Evolutionary conservation across 2,113 vertebrate genomes (phyloP).

Genomic region (Halcyon senegalensis): DNA sequence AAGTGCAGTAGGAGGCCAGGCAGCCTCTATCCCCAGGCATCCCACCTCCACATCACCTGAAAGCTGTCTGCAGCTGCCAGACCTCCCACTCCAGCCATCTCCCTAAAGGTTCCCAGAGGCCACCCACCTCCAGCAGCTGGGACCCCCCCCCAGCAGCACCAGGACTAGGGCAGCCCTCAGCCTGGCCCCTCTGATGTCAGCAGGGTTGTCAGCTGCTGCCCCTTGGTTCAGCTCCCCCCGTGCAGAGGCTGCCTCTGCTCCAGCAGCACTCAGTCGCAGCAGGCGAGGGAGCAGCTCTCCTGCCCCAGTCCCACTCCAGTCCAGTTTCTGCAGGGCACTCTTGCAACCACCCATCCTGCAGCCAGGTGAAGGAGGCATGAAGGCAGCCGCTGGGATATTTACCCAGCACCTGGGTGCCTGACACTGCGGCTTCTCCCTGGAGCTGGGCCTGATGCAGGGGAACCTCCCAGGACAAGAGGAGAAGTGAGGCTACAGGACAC

Average conservation of each 20-base stretch:
- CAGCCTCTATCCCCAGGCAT: too few species aligned
- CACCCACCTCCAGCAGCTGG: background rate
- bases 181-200: background rate
- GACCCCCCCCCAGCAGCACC: background rate
- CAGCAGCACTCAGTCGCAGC: background rate
- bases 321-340: background rate
- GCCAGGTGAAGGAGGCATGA: background rate
- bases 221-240: rapidly evolving
- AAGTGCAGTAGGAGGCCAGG: background rate
- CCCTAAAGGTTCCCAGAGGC: background rate
- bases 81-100: background rate
- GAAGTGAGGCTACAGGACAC: background rate
- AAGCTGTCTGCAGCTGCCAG: background rate
- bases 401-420: background rate
- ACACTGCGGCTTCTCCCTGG: background rate
- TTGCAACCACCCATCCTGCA: rapidly evolving
- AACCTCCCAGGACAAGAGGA: background rate
- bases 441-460: rapidly evolving
- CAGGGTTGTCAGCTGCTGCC: background rate
- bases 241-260: background rate
- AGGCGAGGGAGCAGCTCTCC: background rate
- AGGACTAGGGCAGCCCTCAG: background rate
- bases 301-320: background rate
- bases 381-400: background rate
- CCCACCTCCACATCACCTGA: rapidly evolving